Evolutionary conservation across 2,113 vertebrate species (phyloP), one percentile per base, ranked within the genome.

Genomic region (Mionectes macconnelli): DNA sequence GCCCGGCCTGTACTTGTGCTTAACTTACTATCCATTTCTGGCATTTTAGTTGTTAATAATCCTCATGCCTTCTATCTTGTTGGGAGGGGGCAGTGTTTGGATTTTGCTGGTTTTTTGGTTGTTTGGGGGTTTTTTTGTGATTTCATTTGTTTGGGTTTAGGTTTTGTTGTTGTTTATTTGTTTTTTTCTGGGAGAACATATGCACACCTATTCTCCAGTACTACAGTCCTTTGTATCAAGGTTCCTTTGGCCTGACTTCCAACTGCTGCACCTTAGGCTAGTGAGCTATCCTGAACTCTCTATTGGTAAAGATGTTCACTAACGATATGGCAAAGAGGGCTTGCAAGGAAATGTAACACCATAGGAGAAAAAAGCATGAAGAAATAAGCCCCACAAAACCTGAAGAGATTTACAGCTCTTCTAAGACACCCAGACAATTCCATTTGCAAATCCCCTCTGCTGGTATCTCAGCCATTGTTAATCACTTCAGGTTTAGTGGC

Each of bases 81-180:
- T 76, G n/a, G 8, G 33, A 13, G 56, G 56, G 22, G 8, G 27
- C 18, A 42, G 27, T 42, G 40, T 22, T 53, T 22, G 28, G 9
- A n/a, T n/a, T n/a, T n/a, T n/a, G n/a, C n/a, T n/a, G n/a, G n/a
- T n/a, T n/a, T n/a, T n/a, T n/a, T n/a, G n/a, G n/a, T n/a, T n/a
- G 1, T 1, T 42, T 50, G 2, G 39, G 13, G 11, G 2, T 5
- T 44, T 57, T n/a, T 35, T 47, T 53, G 4, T 3, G 20, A 25
- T n/a, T 42, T 82, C 6, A 60, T 82, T 60, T 45, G 16, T 59
- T 45, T 52, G 16, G 6, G 7, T n/a, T 67, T 75, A 39, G 4
- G 12, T 10, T 52, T 67, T 75, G 13, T 67, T 64, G 30, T 18
- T 17, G 42, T 75, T 75, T 18, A 40, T 68, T 35, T 30, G 28